Percentiles rank a stretch among this genome's conserved stretches.
Evolutionary conservation across 2,113 vertebrate species (phyloP).

Genomic region (Sinosuthora webbiana): DNA sequence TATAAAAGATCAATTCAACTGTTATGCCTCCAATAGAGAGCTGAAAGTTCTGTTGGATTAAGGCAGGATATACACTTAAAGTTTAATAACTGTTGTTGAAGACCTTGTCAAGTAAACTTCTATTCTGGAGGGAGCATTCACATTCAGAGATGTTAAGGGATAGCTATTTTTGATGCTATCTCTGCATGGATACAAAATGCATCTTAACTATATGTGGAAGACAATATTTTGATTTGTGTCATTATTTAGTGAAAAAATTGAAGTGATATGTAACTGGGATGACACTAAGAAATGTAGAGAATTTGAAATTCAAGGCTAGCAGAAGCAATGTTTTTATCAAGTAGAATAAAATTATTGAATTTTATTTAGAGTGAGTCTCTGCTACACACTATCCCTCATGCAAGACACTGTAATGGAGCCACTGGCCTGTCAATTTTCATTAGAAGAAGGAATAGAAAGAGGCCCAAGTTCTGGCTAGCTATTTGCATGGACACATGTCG

Average conservation of each 20-base stretch:
- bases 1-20: conserved; percentile 23
- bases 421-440: background rate
- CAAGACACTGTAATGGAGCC: background rate
- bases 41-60: background rate
- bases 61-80: background rate
- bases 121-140: background rate
- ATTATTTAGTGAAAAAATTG: conserved; percentile 32
- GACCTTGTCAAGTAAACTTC: background rate
- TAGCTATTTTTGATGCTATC: background rate
- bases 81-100: background rate
- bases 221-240: background rate
- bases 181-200: background rate
- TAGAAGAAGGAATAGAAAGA: background rate
- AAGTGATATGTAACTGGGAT: conserved; percentile 2
- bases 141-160: background rate
- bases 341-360: conserved; percentile 28
- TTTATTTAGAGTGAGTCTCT: conserved; percentile 4
- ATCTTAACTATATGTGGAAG: background rate
- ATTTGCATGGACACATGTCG: background rate
- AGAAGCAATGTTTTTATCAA: conserved; percentile 31
- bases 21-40: background rate
- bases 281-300: background rate
- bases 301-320: conserved; percentile 46
- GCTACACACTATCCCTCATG: background rate
- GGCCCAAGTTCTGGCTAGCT: background rate